Evolutionary conservation across 2,888 invertebrate species (phyloP), one percentile per base, ranked within the genome.

Genomic region (Hirtodrosophila confusa): DNA sequence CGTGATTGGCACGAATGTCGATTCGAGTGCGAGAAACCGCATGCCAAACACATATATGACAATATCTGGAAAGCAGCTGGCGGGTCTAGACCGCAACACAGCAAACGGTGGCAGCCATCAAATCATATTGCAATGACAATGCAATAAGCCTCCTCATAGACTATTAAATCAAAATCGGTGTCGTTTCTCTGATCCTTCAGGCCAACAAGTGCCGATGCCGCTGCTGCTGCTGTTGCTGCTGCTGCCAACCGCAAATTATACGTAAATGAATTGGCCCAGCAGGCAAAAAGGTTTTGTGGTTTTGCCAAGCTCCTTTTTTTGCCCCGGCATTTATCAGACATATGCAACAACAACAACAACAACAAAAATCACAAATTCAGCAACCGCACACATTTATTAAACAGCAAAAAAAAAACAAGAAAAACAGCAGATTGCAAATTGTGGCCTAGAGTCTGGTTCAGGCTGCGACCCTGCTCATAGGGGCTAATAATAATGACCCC

Each of bases 1-100:
- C 78, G 63, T 84, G 83, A 88, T 88, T 84, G 84, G 84, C 84
- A 83, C 67, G 64, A 80, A 86, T 76, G 64, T 76, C 44, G 57
- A 62, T 68, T 68, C 56, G 79, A 50, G 49, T 70, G 58, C 39
- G 48, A 69, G 53, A 68, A 79, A 76, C 84, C 83, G 60, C 79
- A 85, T 58, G 55, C 29, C 63, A 49, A 58, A 58, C 62, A 48
- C 9, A 31, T 7, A 9, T 31, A 31, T 55, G 49, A 44, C 60
- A 62, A 66, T 31, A 66, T 48, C 35, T n/a, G 4, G 24, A 69
- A 44, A 62, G 65, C 88, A 87, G 45, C 83, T 86, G 82, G 51
- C 61, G 41, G 55, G 45, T 63, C 27, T 56, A 67, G 62, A 82
- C 87, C 85, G 53, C 78, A 74, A 76, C 17, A 62, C 65, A 58